These are phyloP conservation scores for Eciton burchellii DNA, from an alignment of 1,140 invertebrate genomes.

Conservation along the genomic window DNA sequence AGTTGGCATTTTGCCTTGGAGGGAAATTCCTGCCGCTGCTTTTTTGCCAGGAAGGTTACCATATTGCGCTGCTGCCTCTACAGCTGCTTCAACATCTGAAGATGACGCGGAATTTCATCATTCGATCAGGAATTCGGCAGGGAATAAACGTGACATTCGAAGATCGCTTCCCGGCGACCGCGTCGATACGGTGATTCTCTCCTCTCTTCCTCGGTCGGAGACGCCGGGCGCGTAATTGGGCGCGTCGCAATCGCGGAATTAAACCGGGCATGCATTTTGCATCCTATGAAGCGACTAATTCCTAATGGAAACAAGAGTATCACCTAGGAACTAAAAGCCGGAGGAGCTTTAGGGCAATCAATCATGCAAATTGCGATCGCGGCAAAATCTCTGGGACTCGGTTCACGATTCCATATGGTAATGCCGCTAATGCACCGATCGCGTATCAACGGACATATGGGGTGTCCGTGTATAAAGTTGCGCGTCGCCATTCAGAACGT, in stretches of 20 bases:
- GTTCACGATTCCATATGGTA: conserved; percentile 81
- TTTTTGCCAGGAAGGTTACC: too few relatives aligned
- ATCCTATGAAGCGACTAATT: conserved; percentile 57
- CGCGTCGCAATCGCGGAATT: conserved; percentile 49
- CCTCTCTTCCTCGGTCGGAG: conserved; percentile 20
- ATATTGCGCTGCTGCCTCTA: too few relatives aligned
- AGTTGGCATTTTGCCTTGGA: too few relatives aligned
- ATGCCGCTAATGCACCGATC: conserved; percentile 80
- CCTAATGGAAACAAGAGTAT: conserved; percentile 61
- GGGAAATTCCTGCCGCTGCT: too few relatives aligned
- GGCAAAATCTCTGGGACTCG: conserved; percentile 79
- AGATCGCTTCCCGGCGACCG: too few relatives aligned
- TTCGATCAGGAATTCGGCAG: too few relatives aligned
- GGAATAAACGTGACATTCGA: too few relatives aligned
- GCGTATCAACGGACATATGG: conserved; percentile 57
- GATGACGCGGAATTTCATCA: too few relatives aligned
- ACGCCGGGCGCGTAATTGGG: not conserved
- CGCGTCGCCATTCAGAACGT: not conserved
- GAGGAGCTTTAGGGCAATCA: conserved; percentile 79
- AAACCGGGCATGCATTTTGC: conserved; percentile 55
- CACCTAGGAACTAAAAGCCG: conserved; percentile 66
- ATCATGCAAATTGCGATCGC: conserved; percentile 82
- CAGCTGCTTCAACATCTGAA: too few relatives aligned
- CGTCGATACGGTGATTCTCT: conserved; percentile 5
- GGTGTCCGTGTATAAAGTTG: conserved; percentile 31